Evolutionary conservation across 1,140 invertebrate genomes (phyloP).

Genomic region (Drosophila nikananu): DNA sequence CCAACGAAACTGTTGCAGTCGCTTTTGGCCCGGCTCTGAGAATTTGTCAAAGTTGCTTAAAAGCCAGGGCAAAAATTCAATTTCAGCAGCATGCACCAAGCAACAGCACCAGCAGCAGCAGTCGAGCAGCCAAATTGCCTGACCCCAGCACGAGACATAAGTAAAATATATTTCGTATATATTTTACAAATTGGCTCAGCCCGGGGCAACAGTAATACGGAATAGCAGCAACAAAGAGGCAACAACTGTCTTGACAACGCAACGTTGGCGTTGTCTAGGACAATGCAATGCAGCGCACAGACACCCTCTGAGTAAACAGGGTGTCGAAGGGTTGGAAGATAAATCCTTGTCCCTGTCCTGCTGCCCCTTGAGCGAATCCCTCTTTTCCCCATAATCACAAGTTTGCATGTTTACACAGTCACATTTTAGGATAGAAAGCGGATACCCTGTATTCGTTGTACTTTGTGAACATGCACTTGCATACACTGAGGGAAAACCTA

Average conservation of each 20-base stretch:
- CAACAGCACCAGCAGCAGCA: slow-evolving; percentile 31
- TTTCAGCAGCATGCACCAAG: slow-evolving; percentile 58
- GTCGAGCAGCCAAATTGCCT: slow-evolving; percentile 56
- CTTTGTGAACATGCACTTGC: slow-evolving; percentile 8
- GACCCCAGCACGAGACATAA: slow-evolving; percentile 59
- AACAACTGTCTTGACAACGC: slow-evolving; percentile 68
- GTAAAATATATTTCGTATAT: slow-evolving; percentile 67
- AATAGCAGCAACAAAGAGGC: slow-evolving; percentile 46
- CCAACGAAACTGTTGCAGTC: slow-evolving; percentile 51
- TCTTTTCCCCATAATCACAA: neutral
- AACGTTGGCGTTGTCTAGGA: slow-evolving; percentile 48
- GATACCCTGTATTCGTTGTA: slow-evolving; percentile 20
- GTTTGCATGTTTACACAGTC: neutral
- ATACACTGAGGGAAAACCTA: neutral
- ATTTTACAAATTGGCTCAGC: slow-evolving; percentile 80
- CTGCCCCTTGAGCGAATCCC: neutral
- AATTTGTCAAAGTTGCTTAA: slow-evolving; percentile 78
- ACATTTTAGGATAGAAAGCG: neutral
- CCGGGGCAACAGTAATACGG: slow-evolving; percentile 43
- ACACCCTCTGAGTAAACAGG: slow-evolving; percentile 15
- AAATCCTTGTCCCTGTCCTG: too few relatives aligned
- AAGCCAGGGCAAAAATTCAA: slow-evolving; percentile 74
- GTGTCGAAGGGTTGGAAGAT: too few relatives aligned
- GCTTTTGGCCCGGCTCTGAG: slow-evolving; percentile 59
- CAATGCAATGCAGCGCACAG: slow-evolving; percentile 32